phyloP scores from a whole-genome alignment of 2,113 vertebrate species.

The Pituophis catenifer region DNA sequence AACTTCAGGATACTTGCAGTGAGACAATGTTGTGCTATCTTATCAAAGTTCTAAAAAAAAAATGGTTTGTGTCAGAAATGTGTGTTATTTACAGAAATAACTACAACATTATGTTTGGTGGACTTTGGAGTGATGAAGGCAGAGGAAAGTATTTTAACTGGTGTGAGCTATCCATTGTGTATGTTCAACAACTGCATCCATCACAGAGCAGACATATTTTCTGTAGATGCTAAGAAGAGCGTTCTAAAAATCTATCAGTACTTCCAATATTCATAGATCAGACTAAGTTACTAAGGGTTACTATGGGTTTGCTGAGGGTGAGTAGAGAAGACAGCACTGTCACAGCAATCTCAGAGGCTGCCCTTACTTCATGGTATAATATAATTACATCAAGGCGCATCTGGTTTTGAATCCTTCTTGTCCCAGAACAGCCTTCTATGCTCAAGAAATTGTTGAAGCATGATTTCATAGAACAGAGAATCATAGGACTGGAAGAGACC shows the following conservation, averaged over 20 bases:
- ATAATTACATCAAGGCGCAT: neutral
- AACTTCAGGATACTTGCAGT: neutral
- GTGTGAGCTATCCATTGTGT: neutral
- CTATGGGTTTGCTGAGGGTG: neutral
- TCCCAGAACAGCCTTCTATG: neutral
- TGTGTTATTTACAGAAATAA: neutral
- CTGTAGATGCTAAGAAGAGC: neutral
- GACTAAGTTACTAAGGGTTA: neutral
- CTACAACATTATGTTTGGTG: neutral
- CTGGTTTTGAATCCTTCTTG: neutral
- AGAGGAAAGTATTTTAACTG: neutral
- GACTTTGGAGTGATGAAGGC: neutral
- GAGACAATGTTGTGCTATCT: neutral
- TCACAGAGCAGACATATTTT: neutral
- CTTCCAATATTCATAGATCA: neutral
- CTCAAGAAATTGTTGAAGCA: neutral
- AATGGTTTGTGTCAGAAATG: neutral
- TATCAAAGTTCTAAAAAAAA: neutral
- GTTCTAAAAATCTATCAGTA: neutral
- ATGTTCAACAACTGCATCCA: neutral
- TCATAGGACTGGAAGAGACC: neutral
- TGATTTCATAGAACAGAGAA: neutral
- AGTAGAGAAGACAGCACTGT: neutral
- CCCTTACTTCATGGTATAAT: neutral
- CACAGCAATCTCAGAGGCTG: neutral